These are phyloP conservation scores for Troides oblongomaculatus DNA, from an alignment of 2,888 invertebrate genomes.

Conservation along the genomic window DNA sequence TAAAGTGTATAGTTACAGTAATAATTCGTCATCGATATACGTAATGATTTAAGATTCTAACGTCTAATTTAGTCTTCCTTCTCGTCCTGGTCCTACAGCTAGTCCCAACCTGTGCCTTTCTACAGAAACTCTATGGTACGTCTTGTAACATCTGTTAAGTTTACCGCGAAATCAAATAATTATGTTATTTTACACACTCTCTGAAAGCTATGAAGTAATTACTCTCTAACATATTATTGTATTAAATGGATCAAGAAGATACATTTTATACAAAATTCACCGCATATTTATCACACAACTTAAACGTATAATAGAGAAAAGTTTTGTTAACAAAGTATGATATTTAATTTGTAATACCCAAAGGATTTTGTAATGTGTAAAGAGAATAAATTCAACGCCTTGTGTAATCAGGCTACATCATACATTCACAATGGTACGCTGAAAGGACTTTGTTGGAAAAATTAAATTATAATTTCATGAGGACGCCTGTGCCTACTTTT, in stretches of 20 bases:
- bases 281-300: not conserved
- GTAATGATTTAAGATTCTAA: too few species aligned
- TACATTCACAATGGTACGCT: slow-evolving; percentile 50
- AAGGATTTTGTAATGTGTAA: slow-evolving; percentile 28
- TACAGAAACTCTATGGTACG: too few species aligned
- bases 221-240: not conserved
- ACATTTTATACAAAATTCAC: not conserved
- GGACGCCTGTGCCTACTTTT: slow-evolving; percentile 57
- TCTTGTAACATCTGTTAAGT: too few species aligned
- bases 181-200: not conserved
- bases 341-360: slow-evolving; percentile 5
- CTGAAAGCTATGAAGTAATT: not conserved
- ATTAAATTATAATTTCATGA: slow-evolving; percentile 78
- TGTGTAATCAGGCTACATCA: slow-evolving; percentile 42
- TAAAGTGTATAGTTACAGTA: too few species aligned
- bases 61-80: too few species aligned
- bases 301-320: not conserved
- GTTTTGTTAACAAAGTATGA: not conserved
- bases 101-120: too few species aligned
- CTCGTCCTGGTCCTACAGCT: too few species aligned
- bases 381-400: slow-evolving; percentile 40
- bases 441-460: slow-evolving; percentile 50
- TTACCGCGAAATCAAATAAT: not conserved
- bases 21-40: too few species aligned
- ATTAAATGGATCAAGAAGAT: not conserved